Base-by-base conservation (phyloP, 2,888 invertebrate genomes). In the Alitta virens region DNA sequence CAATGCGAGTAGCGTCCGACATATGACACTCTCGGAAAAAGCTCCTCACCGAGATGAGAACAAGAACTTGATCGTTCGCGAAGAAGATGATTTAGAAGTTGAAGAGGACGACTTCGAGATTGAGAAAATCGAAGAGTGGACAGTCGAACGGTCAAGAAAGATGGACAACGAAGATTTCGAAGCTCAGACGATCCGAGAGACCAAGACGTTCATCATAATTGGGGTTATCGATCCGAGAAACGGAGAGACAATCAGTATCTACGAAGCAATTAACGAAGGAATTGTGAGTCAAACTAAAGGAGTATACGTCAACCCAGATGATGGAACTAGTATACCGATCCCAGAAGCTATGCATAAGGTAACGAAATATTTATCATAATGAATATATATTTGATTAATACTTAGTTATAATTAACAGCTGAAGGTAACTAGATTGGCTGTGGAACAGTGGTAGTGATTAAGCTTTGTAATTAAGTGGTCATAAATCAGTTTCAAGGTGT, bases 141-240 rank as follows among this genome's bases (percentile, higher is more conserved):
- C 59, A 21, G 58, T 49, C 18, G 52, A 63, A 26, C 24, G 33
- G 23, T 14, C 9, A 51, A 53, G 54, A 18, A 60, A 38, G 27
- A 43, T 23, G 25, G 56, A 54, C n/a, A 33, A 63, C 25, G 65
- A 65, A 24, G 62, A 64, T 56, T 63, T 63, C 55, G 50, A 58
- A 2, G 54, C 57, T n/a, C 71, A 71, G 62, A 66, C 67, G n/a
- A 69, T 71, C 60, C 68, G 70, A 27, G 74, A 76, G 56, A 71
- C 70, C 0, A 70, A 72, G 49, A 71, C 70, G 1, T 78, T 77
- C 59, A 70, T 72, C 52, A 76, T 77, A 25, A 66, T 67, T 3
- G 79, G 78, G 1, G 78, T 79, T 3, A 65, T 78, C 25, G 78
- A 80, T 49, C 79, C 79, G 1, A 65, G 74, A 49, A 76, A 67